Evolutionary conservation across 2,113 vertebrate genomes (phyloP), one percentile per base, ranked within the genome.

Genomic region (Oxyruncus cristatus): DNA sequence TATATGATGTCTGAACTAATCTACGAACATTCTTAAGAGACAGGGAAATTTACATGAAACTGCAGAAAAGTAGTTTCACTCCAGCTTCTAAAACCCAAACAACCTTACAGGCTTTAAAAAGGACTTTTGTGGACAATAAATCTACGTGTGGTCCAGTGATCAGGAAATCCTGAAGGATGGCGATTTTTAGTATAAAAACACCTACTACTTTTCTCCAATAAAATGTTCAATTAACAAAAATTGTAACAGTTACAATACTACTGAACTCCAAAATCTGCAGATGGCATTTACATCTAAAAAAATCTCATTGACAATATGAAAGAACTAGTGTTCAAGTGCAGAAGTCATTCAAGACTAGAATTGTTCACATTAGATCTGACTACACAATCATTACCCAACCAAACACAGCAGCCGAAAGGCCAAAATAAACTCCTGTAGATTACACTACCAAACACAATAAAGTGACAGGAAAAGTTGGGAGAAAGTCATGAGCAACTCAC

Each of bases 281-380:
- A 41, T 42, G 9, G 61, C 8, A 72, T 61, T 20, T 23, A 75
- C 3, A 88, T 16, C 26, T 9, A 62, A 61, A 83, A 74, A 68
- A 55, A n/a, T 2, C 3, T 19, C 42, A 72, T 0, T 4, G 3
- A 68, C 24, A 47, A 17, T 7, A 49, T 19, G 26, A 59, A 91
- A 73, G 78, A 56, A 35, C 35, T 35, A 77, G 27, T 37, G 44
- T 17, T 59, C 20, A 56, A 70, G n/a, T 23, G 22, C 53, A 84
- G 30, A 12, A 75, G 10, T 44, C 58, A 47, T 62, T 23, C 11
- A 84, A 59, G 7, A 88, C 5, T 6, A 68, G 30, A 85, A 72
- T 0, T 27, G 15, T 17, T 87, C 52, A 49, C 7, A 2, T 47
- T 30, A 88, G 27, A 49, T 61, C 11, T 42, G 28, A 79, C 11